These are phyloP conservation scores for Pemphigus obesinymphae DNA, from an alignment of 1,140 invertebrate genomes.

Conservation along the genomic window DNA sequence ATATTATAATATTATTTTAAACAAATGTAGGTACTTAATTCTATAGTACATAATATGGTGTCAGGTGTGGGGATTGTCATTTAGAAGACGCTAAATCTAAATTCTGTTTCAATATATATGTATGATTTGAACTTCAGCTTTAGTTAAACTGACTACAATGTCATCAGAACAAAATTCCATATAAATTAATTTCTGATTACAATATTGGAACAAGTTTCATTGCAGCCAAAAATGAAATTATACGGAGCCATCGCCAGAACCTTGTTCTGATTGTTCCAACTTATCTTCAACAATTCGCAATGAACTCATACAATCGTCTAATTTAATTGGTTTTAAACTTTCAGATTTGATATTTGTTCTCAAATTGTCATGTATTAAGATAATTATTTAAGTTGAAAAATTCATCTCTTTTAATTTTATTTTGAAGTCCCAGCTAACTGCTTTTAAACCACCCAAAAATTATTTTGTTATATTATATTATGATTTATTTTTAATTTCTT, in stretches of 20 bases:
- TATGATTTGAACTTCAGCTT: slow-evolving; percentile 30
- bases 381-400: no score
- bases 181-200: not conserved
- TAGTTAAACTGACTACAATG: slow-evolving; percentile 3
- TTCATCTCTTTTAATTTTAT: no score
- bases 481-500: no score
- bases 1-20: no score
- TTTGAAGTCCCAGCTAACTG: no score
- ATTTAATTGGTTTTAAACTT: not conserved
- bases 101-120: slow-evolving; percentile 29
- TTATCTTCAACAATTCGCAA: slow-evolving; percentile 27
- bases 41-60: no score
- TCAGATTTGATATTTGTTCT: slow-evolving; percentile 8
- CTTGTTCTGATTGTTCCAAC: not conserved
- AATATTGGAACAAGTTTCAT: no score
- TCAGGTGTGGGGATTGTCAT: not conserved
- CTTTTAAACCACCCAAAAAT: no score
- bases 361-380: slow-evolving; percentile 30
- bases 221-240: no score
- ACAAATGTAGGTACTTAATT: no score
- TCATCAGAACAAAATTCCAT: not conserved
- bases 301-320: slow-evolving; percentile 14
- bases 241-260: no score
- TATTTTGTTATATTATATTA: no score
- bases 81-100: not conserved